Evolutionary conservation across 1,140 invertebrate genomes (phyloP).

Genomic region (Diploscapter pachys): DNA sequence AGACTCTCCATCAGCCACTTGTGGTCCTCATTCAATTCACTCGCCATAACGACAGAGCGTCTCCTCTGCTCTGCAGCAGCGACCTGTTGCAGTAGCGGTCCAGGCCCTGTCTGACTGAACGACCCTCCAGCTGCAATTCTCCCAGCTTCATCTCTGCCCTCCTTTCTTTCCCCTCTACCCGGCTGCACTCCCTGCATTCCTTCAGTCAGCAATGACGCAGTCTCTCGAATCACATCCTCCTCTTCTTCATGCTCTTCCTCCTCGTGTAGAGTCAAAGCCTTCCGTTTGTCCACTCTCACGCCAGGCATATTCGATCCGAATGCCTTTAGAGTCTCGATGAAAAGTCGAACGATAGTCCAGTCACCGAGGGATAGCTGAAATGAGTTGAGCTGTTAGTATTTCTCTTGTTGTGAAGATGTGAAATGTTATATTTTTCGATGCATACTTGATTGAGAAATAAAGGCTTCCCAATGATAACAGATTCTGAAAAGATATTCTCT

Average conservation of each 20-base stretch:
- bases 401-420: too few species aligned
- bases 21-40: slow-evolving; percentile 30
- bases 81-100: slow-evolving; percentile 8
- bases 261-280: slow-evolving; percentile 27
- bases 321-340: slow-evolving; percentile 52
- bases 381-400: too few species aligned
- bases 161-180: too few species aligned
- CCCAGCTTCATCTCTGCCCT: background rate
- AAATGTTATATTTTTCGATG: too few species aligned
- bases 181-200: too few species aligned
- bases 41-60: slow-evolving; percentile 21
- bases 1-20: slow-evolving; percentile 42
- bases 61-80: too few species aligned
- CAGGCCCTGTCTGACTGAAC: slow-evolving; percentile 10
- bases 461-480: too few species aligned
- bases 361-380: slow-evolving; percentile 46
- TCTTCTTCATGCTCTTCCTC: slow-evolving; percentile 26
- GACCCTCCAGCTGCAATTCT: slow-evolving; percentile 5
- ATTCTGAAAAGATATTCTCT: background rate
- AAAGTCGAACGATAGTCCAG: slow-evolving; percentile 52
- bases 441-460: too few species aligned
- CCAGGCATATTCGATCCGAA: slow-evolving; percentile 34
- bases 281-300: slow-evolving; percentile 23
- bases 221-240: background rate
- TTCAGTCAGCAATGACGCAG: background rate